A percentile compares a stretch with the other conserved stretches of the same genome.
These are phyloP conservation scores for Dysidea cf. avara DNA, from an alignment of 37 sponge, comb jelly and placozoan species.

Conservation along the genomic window DNA sequence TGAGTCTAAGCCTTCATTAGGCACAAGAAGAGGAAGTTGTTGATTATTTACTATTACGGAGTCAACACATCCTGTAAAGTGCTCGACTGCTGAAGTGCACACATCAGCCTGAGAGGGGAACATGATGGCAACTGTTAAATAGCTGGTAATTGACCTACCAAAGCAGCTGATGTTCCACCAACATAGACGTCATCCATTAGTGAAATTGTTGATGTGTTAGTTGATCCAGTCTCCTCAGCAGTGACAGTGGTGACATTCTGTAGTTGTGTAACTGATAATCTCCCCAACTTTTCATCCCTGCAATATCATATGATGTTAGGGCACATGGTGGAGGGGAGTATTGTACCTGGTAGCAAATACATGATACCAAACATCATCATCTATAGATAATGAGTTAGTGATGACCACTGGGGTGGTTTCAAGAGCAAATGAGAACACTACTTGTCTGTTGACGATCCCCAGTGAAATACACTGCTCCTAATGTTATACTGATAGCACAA, in stretches of 20 bases:
- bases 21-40: constrained; percentile 34
- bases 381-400: not conserved
- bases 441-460: constrained; percentile 13
- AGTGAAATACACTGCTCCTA: constrained; percentile 1
- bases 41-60: constrained; percentile 41
- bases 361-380: constrained; percentile 30
- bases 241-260: constrained; percentile 16
- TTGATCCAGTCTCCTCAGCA: not conserved
- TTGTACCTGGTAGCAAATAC: constrained; percentile 36
- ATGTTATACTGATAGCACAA: not conserved
- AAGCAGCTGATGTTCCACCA: too few species aligned
- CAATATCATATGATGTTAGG: not conserved
- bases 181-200: too few species aligned
- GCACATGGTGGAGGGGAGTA: too few species aligned
- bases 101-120: not conserved
- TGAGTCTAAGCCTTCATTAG: not conserved
- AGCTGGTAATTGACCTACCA: too few species aligned
- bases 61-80: constrained; percentile 63
- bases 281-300: constrained; percentile 1
- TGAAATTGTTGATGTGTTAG: not conserved
- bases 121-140: not conserved
- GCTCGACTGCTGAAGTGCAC: not conserved
- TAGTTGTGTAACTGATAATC: constrained; percentile 24
- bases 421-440: not conserved
- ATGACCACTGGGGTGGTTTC: not conserved